Conservation (phyloP, 2,888 invertebrate genomes). For the Epistrophella euchroma region DNA sequence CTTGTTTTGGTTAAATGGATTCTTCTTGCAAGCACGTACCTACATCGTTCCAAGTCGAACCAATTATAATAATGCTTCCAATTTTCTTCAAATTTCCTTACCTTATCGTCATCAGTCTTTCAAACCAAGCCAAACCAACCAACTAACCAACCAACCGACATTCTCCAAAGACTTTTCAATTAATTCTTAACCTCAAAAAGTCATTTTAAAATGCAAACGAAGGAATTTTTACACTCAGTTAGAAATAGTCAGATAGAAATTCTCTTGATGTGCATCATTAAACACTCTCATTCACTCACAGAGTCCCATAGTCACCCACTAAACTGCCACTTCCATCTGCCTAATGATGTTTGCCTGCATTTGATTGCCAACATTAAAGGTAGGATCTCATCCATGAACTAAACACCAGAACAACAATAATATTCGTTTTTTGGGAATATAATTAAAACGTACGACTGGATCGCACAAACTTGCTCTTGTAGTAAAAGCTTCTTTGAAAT, state of each 20-base stretch:
- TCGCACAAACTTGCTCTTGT: no score
- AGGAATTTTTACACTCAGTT: conserved; percentile 41
- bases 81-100: neutral
- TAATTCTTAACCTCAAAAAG: conserved; percentile 42
- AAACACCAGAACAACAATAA: conserved; percentile 20
- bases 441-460: no score
- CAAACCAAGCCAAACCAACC: neutral
- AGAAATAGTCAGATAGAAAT: conserved; percentile 29
- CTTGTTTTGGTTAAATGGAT: no score
- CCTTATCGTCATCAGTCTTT: neutral
- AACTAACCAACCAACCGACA: neutral
- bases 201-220: conserved; percentile 53
- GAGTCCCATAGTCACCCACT: conserved; percentile 51
- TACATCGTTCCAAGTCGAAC: no score
- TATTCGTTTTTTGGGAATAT: no score
- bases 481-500: no score
- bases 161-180: conserved; percentile 43
- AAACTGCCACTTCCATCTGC: conserved; percentile 59
- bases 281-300: conserved; percentile 48
- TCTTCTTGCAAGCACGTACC: no score
- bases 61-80: neutral
- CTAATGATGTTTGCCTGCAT: conserved; percentile 71
- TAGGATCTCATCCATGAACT: conserved; percentile 29
- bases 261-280: conserved; percentile 62
- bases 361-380: conserved; percentile 66